Conservation (phyloP, 2,113 vertebrate genomes). For the Tichodroma muraria region DNA sequence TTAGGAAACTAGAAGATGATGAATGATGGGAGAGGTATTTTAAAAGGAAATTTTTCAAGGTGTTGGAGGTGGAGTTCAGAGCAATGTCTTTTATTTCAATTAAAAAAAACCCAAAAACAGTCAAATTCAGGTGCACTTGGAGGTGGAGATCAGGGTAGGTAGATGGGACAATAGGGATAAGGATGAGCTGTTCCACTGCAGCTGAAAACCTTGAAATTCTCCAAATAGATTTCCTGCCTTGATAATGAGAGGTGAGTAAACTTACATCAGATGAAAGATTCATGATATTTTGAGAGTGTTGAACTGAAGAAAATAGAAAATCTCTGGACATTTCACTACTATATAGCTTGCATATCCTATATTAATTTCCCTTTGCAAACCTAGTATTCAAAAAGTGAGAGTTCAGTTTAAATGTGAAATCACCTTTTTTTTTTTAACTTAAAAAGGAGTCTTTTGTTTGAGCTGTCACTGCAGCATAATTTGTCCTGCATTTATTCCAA, state of each 20-base stretch:
- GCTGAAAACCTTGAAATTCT: neutral
- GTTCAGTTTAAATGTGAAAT: conserved; percentile 56
- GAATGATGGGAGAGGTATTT: neutral
- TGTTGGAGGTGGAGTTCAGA: neutral
- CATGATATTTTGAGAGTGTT: neutral
- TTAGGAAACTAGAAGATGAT: neutral
- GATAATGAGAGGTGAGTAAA: neutral
- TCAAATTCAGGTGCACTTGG: neutral
- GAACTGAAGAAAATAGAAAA: neutral
- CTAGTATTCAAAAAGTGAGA: conserved; percentile 31
- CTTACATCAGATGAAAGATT: neutral
- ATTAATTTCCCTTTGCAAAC: neutral
- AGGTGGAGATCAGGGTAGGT: neutral
- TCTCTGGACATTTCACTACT: neutral
- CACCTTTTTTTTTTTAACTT: neutral
- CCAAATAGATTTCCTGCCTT: neutral
- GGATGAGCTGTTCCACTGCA: neutral
- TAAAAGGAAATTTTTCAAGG: neutral
- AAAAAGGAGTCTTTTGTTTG: conserved; percentile 53
- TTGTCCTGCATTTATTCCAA: conserved; percentile 40
- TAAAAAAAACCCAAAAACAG: neutral
- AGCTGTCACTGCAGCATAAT: conserved; percentile 32
- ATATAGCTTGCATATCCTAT: neutral
- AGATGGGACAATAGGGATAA: neutral
- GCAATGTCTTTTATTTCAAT: neutral